Conservation (phyloP, 2,888 invertebrate genomes). For the Acanthoscelides obtectus region DNA sequence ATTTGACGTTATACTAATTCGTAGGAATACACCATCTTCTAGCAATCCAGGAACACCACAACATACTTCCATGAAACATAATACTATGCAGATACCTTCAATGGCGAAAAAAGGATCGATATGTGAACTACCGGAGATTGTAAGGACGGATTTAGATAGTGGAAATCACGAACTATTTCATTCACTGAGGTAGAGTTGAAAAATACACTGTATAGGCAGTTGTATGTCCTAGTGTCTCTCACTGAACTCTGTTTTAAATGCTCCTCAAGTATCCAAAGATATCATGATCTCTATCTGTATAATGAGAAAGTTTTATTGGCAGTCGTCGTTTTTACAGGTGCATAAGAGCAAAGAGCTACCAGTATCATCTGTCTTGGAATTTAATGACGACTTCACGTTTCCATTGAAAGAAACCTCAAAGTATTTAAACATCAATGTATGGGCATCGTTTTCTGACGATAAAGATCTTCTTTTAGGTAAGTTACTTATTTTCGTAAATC, state of each 20-base stretch:
- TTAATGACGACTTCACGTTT: slow-evolving; percentile 76
- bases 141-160: slow-evolving; percentile 32
- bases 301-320: too few relatives aligned
- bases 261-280: neutral
- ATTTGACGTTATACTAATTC: slow-evolving; percentile 25
- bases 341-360: slow-evolving; percentile 55
- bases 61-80: slow-evolving; percentile 33
- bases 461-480: slow-evolving; percentile 48
- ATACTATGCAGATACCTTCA: slow-evolving; percentile 21
- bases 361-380: slow-evolving; percentile 55
- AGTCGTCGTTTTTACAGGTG: slow-evolving; percentile 38
- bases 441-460: slow-evolving; percentile 59
- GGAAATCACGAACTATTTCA: slow-evolving; percentile 21
- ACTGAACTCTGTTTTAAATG: too few relatives aligned
- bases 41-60: slow-evolving; percentile 58
- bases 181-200: slow-evolving; percentile 48
- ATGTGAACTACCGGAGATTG: slow-evolving; percentile 41
- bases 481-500: too few relatives aligned
- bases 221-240: too few relatives aligned
- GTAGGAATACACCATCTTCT: slow-evolving; percentile 54
- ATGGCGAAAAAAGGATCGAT: slow-evolving; percentile 38
- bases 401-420: slow-evolving; percentile 68
- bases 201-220: too few relatives aligned
- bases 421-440: slow-evolving; percentile 82
- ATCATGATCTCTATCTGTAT: neutral